A percentile compares a stretch with the other conserved stretches of the same genome.
Evolutionary conservation across 30 jellyfish, hydroid and myxozoan species (phyloP).

Genomic region (Clytia hemisphaerica): DNA sequence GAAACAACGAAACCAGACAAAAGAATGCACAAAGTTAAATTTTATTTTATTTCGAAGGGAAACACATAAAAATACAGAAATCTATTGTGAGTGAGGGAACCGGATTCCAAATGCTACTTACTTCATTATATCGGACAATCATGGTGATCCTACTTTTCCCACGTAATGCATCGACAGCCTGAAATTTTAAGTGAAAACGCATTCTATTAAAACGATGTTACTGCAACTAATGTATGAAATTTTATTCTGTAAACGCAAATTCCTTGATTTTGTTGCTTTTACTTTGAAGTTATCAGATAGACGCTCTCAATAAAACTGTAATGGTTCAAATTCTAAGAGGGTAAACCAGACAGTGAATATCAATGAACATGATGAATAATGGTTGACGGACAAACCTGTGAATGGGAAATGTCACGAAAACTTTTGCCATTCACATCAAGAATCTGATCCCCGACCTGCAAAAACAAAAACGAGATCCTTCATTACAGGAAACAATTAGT

Average conservation of each 20-base stretch:
- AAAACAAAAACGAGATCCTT: too few relatives aligned
- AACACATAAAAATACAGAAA: not conserved
- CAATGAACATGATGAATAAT: not conserved
- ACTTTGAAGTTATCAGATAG: too few relatives aligned
- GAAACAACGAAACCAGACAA: too few relatives aligned
- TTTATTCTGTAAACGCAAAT: too few relatives aligned
- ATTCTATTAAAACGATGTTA: too few relatives aligned
- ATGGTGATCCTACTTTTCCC: slow-evolving; percentile 56
- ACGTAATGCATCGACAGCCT: slow-evolving; percentile 69
- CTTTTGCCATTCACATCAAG: slow-evolving; percentile 68
- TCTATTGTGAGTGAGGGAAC: too few relatives aligned
- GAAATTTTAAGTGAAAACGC: not conserved
- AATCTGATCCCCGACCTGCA: slow-evolving; percentile 90
- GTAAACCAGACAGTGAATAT: not conserved
- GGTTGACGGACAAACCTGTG: slow-evolving; percentile 42
- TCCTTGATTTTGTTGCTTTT: too few relatives aligned
- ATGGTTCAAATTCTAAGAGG: not conserved
- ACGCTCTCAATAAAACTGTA: too few relatives aligned
- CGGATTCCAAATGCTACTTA: not conserved
- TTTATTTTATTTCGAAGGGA: too few relatives aligned
- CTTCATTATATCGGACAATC: slow-evolving; percentile 70
- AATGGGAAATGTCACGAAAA: slow-evolving; percentile 48
- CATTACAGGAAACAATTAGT: too few relatives aligned
- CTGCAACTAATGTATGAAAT: too few relatives aligned
- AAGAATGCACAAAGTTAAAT: too few relatives aligned